These are phyloP conservation scores for Dinocampus coccinellae DNA, from an alignment of 2,888 invertebrate species.

Conservation along the genomic window DNA sequence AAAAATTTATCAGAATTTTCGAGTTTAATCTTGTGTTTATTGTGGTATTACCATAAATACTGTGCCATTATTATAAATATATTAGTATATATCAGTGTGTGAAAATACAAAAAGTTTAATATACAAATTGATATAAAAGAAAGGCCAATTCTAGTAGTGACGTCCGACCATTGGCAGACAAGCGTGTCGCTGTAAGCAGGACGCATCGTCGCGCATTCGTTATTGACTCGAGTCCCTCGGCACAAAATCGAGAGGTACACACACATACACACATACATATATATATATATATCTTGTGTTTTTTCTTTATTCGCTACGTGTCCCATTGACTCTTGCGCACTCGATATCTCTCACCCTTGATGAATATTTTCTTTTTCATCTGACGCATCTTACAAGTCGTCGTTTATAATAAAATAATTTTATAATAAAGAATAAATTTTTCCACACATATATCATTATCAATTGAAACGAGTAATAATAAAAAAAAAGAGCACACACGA, in stretches of 20 bases:
- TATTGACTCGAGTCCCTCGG: constrained; percentile 41
- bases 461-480: not conserved
- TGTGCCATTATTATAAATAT: not conserved
- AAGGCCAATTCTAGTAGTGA: not conserved
- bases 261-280: constrained; percentile 26
- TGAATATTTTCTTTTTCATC: constrained; percentile 9
- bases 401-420: not conserved
- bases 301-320: constrained; percentile 16
- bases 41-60: not conserved
- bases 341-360: not conserved
- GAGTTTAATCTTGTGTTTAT: not conserved
- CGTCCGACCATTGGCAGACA: constrained; percentile 5
- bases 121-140: not conserved
- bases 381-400: not conserved
- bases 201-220: constrained; percentile 31
- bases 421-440: not conserved
- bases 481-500: too few relatives aligned
- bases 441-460: not conserved
- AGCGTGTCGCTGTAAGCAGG: constrained; percentile 6
- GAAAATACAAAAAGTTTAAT: not conserved
- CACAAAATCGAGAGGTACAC: constrained; percentile 29
- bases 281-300: constrained; percentile 7
- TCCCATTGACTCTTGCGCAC: constrained; percentile 33
- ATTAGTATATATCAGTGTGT: not conserved
- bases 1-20: not conserved